phyloP scores from a whole-genome alignment of 2,113 vertebrate genomes.

The Istiophorus platypterus region DNA sequence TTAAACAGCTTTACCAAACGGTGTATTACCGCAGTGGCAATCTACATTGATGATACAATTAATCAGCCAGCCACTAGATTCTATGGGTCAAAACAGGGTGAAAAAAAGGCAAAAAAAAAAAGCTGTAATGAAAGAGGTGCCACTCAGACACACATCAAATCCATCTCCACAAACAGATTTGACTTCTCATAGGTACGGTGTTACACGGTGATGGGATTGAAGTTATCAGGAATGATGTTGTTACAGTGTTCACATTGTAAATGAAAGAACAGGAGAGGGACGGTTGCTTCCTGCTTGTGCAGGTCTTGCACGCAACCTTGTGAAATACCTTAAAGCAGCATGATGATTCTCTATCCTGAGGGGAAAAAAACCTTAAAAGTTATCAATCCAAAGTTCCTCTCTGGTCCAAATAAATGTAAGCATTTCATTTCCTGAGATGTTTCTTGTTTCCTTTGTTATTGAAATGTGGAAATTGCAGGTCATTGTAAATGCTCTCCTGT shows the following conservation, averaged over 20 bases:
- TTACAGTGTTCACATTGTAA: background rate
- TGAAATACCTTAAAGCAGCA: background rate
- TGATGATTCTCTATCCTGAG: background rate
- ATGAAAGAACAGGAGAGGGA: slow-evolving; percentile 6
- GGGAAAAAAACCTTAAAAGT: slow-evolving; percentile 4
- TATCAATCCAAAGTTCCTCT: slow-evolving; percentile 26
- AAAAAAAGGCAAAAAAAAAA: background rate
- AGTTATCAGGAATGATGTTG: slow-evolving; percentile 6
- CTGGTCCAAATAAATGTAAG: slow-evolving; percentile 44
- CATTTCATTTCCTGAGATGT: slow-evolving; percentile 57
- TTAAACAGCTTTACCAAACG: background rate
- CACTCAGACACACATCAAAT: slow-evolving; percentile 1
- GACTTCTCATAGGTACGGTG: background rate
- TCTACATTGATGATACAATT: slow-evolving; percentile 18
- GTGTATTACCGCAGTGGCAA: no score
- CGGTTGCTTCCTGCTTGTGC: background rate
- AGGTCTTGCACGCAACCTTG: slow-evolving; percentile 11
- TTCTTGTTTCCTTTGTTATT: slow-evolving; percentile 24
- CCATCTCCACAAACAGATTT: background rate
- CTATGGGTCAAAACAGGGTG: background rate
- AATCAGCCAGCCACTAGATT: slow-evolving; percentile 33
- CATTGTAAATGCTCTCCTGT: slow-evolving; percentile 7
- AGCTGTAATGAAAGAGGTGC: slow-evolving; percentile 4
- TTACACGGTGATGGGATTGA: background rate
- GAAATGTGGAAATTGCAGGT: slow-evolving; percentile 45